Percentiles rank a stretch among this genome's conserved stretches.
Conservation (phyloP, 2,888 invertebrate genomes). For the Hyalella azteca region DNA sequence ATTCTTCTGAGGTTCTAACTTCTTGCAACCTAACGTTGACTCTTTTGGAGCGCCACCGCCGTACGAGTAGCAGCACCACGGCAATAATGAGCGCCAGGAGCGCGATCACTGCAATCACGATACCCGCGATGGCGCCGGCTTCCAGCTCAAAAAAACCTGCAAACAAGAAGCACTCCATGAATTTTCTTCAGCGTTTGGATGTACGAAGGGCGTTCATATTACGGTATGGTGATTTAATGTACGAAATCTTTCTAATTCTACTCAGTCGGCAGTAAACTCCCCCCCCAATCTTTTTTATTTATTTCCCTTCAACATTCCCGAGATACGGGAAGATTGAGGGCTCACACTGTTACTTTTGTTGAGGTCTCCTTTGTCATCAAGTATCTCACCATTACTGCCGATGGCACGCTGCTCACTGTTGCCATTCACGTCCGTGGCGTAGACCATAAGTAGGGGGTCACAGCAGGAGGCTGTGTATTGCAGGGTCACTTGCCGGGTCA, state of each 20-base stretch:
- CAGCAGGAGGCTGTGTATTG: constrained; percentile 19
- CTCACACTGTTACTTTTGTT: too few species aligned
- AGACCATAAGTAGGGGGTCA: constrained; percentile 12
- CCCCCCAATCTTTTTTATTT: neutral
- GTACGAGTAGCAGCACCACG: neutral
- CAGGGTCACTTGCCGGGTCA: neutral
- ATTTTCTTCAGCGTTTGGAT: too few species aligned
- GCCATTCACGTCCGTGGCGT: neutral
- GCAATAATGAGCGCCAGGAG: neutral
- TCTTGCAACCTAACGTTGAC: neutral
- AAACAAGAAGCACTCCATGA: too few species aligned
- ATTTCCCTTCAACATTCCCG: too few species aligned
- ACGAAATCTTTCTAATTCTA: too few species aligned
- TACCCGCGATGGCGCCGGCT: constrained; percentile 30
- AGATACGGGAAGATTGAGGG: too few species aligned
- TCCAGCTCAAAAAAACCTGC: neutral
- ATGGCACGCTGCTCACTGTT: neutral
- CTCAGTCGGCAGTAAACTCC: too few species aligned
- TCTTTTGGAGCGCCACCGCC: neutral
- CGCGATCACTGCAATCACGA: neutral
- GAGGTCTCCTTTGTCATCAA: too few species aligned
- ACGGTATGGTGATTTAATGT: too few species aligned
- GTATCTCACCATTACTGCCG: neutral
- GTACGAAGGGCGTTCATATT: too few species aligned
- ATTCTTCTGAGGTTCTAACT: constrained; percentile 11